A percentile compares a stretch with the other conserved stretches of the same genome.
These are phyloP conservation scores for Crioceris asparagi DNA, from an alignment of 2,888 invertebrate species.

Conservation along the genomic window DNA sequence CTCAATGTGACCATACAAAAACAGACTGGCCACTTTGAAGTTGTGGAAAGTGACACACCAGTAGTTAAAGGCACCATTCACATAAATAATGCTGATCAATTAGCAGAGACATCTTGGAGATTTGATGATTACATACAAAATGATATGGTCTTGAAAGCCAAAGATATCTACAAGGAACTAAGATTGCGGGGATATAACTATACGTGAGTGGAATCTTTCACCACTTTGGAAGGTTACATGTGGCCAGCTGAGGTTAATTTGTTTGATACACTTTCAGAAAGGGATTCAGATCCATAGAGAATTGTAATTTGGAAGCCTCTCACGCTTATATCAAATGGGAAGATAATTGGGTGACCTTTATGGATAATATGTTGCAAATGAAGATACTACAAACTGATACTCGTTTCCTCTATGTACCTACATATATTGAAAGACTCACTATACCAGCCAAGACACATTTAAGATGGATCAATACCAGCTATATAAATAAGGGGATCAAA, in stretches of 20 bases:
- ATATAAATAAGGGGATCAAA: conserved; percentile 7
- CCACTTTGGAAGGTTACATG: neutral
- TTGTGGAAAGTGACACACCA: conserved; percentile 18
- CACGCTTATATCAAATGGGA: conserved; percentile 23
- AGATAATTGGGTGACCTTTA: conserved; percentile 72
- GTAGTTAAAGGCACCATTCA: conserved; percentile 20
- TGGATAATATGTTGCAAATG: conserved; percentile 81
- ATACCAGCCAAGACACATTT: conserved; percentile 38
- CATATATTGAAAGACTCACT: conserved; percentile 40
- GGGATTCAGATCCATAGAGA: conserved; percentile 21
- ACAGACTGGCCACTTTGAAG: conserved; percentile 28
- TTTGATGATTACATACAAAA: conserved; percentile 30
- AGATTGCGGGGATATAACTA: conserved; percentile 56
- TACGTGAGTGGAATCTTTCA: conserved; percentile 18
- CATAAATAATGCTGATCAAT: conserved; percentile 21
- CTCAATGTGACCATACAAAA: conserved; percentile 24
- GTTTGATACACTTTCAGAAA: conserved; percentile 18
- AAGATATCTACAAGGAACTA: conserved; percentile 58
- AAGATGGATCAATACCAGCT: conserved; percentile 12
- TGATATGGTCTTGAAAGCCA: conserved; percentile 38
- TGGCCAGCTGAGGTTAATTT: neutral
- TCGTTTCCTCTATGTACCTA: conserved; percentile 59
- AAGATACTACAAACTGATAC: conserved; percentile 54
- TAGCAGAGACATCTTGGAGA: no score
- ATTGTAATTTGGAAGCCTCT: conserved; percentile 19